Evolutionary conservation across 1,140 invertebrate genomes (phyloP).

Genomic region (Cyrtorhinus lividipennis): DNA sequence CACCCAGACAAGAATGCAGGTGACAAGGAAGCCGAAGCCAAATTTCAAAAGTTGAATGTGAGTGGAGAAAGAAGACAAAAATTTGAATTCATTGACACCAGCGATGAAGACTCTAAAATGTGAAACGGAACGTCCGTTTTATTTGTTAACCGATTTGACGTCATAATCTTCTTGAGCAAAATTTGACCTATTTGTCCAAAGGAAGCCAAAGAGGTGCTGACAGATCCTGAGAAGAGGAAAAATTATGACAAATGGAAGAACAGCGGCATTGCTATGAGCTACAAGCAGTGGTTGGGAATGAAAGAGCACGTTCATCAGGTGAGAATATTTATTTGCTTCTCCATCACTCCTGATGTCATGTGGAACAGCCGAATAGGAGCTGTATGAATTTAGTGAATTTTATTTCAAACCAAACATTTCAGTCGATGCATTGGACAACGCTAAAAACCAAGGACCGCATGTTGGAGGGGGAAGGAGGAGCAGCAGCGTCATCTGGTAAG

Average conservation of each 20-base stretch:
- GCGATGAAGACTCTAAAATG: background rate
- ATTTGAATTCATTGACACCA: too few species aligned
- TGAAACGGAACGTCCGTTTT: too few species aligned
- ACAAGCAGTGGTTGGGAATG: constrained; percentile 79
- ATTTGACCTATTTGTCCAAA: too few species aligned
- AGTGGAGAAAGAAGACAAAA: constrained; percentile 28
- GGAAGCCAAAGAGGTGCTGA: constrained; percentile 80
- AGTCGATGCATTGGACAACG: constrained; percentile 89
- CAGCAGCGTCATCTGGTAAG: constrained; percentile 24
- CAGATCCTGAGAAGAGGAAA: constrained; percentile 64
- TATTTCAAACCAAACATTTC: constrained; percentile 24
- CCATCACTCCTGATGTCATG: too few species aligned
- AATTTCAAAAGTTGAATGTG: constrained; percentile 74
- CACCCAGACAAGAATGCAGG: constrained; percentile 88
- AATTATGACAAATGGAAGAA: constrained; percentile 85
- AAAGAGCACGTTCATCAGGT: constrained; percentile 77
- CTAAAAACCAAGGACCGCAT: constrained; percentile 81
- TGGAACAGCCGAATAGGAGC: background rate
- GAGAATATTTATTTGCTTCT: too few species aligned
- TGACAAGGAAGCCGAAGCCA: constrained; percentile 63
- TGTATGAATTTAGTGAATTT: too few species aligned
- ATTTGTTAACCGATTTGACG: too few species aligned
- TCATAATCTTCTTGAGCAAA: too few species aligned
- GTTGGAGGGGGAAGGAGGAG: constrained; percentile 46
- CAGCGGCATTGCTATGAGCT: constrained; percentile 76